Conservation (phyloP, 1,140 invertebrate genomes). For the Neodiprion fabricii region DNA sequence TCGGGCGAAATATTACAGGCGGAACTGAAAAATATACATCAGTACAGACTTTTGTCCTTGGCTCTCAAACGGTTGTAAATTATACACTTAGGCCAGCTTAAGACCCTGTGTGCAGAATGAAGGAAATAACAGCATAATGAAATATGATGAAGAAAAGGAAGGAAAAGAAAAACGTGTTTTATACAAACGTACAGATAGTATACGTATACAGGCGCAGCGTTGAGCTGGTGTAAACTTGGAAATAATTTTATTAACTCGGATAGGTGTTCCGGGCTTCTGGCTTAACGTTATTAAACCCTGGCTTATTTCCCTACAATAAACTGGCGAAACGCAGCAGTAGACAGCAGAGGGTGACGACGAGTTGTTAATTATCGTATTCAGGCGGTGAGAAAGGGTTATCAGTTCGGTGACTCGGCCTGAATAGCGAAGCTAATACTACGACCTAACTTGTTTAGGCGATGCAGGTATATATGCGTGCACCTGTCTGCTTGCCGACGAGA, state of each 20-base stretch:
- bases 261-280: constrained; percentile 22
- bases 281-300: constrained; percentile 21
- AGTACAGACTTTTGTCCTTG: too few species aligned
- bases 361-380: constrained; percentile 26
- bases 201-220: too few species aligned
- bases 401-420: constrained; percentile 14
- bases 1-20: too few species aligned
- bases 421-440: constrained; percentile 24
- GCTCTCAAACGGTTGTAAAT: too few species aligned
- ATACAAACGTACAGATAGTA: too few species aligned
- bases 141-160: too few species aligned
- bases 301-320: constrained; percentile 19
- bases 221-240: constrained; percentile 36
- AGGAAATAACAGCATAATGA: too few species aligned
- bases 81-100: too few species aligned
- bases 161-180: too few species aligned
- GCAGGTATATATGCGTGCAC: neutral
- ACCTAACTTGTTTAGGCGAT: constrained; percentile 22
- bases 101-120: too few species aligned
- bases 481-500: too few species aligned
- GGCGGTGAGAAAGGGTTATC: constrained; percentile 20
- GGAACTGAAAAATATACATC: too few species aligned
- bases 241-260: constrained; percentile 43
- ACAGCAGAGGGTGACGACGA: neutral
- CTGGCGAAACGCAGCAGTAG: neutral